Conservation (phyloP, 2,113 vertebrate species). For the Onychostoma macrolepis region DNA sequence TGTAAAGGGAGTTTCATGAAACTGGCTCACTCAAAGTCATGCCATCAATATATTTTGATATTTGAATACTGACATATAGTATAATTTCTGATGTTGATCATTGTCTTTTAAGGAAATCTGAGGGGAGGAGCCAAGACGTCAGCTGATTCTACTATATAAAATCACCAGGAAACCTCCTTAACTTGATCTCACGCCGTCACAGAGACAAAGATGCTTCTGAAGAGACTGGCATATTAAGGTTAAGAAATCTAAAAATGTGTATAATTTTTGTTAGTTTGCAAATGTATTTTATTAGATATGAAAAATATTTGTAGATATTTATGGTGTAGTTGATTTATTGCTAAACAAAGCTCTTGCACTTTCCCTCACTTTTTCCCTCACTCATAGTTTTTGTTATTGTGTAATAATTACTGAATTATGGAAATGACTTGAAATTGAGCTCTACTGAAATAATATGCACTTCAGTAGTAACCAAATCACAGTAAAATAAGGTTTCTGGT, state of each 20-base stretch:
- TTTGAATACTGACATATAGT: neutral
- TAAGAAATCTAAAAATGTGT: no score
- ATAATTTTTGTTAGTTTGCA: no score
- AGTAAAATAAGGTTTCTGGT: neutral
- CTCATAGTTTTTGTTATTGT: no score
- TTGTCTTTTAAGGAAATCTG: neutral
- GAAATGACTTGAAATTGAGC: neutral
- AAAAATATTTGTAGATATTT: neutral
- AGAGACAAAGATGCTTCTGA: neutral
- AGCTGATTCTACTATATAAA: neutral
- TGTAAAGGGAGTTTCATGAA: neutral
- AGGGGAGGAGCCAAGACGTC: neutral
- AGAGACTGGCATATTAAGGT: neutral
- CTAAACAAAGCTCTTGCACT: no score
- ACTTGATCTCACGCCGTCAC: neutral
- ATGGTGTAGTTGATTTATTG: neutral
- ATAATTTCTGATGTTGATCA: neutral
- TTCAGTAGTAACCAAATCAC: no score
- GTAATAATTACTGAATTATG: neutral
- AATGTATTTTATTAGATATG: neutral
- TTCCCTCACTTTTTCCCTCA: no score
- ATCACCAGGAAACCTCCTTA: neutral
- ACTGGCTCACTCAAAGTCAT: neutral
- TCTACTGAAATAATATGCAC: neutral
- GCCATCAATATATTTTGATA: neutral